Evolutionary conservation across 2,797 vertebrate genomes (phyloP), one percentile per base, ranked within the genome.

Genomic region (Pantherophis vulpinus): DNA sequence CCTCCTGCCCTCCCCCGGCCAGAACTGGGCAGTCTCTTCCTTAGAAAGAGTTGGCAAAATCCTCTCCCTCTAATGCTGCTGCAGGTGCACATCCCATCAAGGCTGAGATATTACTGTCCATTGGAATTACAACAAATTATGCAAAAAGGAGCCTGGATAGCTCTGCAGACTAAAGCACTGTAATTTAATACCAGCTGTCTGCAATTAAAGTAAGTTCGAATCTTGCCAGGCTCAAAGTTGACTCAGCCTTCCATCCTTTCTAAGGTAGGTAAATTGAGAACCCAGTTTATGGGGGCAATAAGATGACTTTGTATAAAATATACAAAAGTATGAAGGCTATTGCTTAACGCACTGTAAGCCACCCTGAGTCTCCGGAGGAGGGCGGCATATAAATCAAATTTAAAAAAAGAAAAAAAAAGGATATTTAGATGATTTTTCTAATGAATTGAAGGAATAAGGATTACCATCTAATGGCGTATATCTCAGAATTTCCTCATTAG

Each of bases 1-100:
- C 14, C 5, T 66, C 29, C 13, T 0, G 0, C 0, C 5, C 66
- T 4, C 11, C 14, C n/a, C 5, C 1, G 0, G 25, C 14, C n/a
- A 16, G n/a, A 5, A 32, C 29, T n/a, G 12, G 63, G 29, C 29
- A n/a, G 5, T 66, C 13, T n/a, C 29, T 66, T n/a, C 5, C 66
- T 32, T 5, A 5, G 66, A 70, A 70, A 70, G 2, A 61, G 13
- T 32, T 16, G 13, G 66, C n/a, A 70, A 32, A 70, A 70, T 70
- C n/a, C 29, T 32, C 29, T 29, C 63, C 13, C 12, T 32, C 63
- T 32, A n/a, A 32, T 70, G n/a, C n/a, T 70, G 66, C 13, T 70
- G n/a, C 2, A 70, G 2, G n/a, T 70, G n/a, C n/a, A 32, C n/a
- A 16, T 70, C 66, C 29, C n/a, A 70, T 70, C n/a, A 70, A 70